Evolutionary conservation across 2,888 invertebrate genomes (phyloP), one percentile per base, ranked within the genome.

Genomic region (Falcaria lacertinaria): DNA sequence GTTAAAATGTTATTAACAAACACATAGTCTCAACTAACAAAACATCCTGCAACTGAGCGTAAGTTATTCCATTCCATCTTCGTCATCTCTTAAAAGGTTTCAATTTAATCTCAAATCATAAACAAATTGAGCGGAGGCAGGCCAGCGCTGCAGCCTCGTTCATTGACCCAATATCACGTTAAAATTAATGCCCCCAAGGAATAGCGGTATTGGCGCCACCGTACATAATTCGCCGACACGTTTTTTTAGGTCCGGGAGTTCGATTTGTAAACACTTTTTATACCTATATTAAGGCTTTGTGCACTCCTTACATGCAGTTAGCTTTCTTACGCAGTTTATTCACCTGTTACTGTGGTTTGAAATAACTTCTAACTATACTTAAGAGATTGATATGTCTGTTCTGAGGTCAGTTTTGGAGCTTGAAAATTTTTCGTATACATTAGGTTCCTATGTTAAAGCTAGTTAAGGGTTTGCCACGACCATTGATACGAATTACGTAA

Each of bases 121-220:
- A 19, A n/a, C 35, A 19, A 17, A 5, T 8, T 5, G 19, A 22
- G 36, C 14, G 36, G 6, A 13, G 17, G 19, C 13, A 15, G 22
- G 14, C 19, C 14, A 17, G 16, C 44, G 35, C 35, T 42, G 45
- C 42, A 48, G 47, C 22, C 17, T 43, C 50, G 66, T 55, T 50
- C 69, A 44, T 64, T 68, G 62, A 69, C 66, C 66, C 61, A 64
- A 56, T 64, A 57, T 52, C 44, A 48, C 47, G 53, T 52, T 49
- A 48, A 48, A 53, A 53, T 52, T 49, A 53, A 52, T 43, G 16
- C 39, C 45, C 13, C 14, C 3, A 49, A 41, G 45, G 44, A 38
- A 50, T 57, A 60, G 64, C 62, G 60, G 57, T 57, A 50, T 44
- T 53, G 62, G 60, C 67, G 60, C 58, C 64, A 60, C 58, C 55